Evolutionary conservation across 2,888 invertebrate species (phyloP), one percentile per base, ranked within the genome.

Genomic region (Andrena trimmerana): DNA sequence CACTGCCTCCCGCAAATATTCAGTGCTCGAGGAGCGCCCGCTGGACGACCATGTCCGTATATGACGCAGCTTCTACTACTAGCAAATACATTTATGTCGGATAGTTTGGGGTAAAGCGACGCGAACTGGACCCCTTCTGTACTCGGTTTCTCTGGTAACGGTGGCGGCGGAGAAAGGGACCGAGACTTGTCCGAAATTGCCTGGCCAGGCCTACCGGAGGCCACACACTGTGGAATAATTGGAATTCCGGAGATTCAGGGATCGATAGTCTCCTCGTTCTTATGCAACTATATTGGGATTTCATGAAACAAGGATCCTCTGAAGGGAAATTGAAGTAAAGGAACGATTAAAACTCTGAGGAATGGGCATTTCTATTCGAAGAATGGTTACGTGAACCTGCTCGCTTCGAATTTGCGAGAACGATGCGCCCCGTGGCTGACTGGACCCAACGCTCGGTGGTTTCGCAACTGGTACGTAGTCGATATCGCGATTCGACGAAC

Each of bases 401-500:
- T 57, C 27, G 57, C 24, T 8, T 7, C 57, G 10, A 10, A 20
- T 24, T 24, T 27, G 24, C 7, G n/a, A 20, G 20, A 57, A 27
- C 29, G 16, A 36, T 5, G 13, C 65, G 27, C 7, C 27, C 27
- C 16, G 33, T 10, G 54, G 62, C 33, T 10, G 42, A 10, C 8
- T 57, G 20, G 20, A 16, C n/a, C 5, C 16, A 10, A 6, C 33
- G 29, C 24, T 36, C 57, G 62, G 54, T 60, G 20, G 13, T 79
- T 57, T 67, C 65, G 66, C 62, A 29, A 77, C 68, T 60, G 50
- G 48, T 13, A 27, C 42, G 31, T 20, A 59, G 70, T 68, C 76
- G 78, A 66, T 73, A 75, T 72, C 33, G 75, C 71, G 81, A 84
- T 82, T 69, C 78, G 77, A 54, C 62, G 81, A 63, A 77, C 81